A percentile compares a stretch with the other conserved stretches of the same genome.
Conservation (phyloP, 1,140 invertebrate genomes). For the Hestina assimilis region DNA sequence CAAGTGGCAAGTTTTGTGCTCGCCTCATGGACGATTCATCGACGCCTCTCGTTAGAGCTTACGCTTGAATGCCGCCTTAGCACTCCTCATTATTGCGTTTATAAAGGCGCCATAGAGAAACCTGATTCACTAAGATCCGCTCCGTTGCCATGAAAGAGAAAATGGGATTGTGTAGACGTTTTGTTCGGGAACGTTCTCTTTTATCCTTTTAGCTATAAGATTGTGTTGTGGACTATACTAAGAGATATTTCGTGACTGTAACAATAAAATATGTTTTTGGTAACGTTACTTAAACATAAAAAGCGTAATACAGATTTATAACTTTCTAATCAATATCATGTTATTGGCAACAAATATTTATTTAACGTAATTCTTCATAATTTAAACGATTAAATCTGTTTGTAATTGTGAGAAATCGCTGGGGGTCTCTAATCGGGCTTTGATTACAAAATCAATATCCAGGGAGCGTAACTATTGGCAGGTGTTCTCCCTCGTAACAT, state of each 20-base stretch:
- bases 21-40: constrained; percentile 72
- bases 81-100: constrained; percentile 77
- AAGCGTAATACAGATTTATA: too few species aligned
- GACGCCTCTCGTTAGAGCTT: constrained; percentile 63
- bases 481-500: constrained; percentile 55
- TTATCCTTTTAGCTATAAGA: constrained; percentile 34
- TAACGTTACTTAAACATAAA: too few species aligned
- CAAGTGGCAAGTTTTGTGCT: constrained; percentile 72
- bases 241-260: constrained; percentile 25
- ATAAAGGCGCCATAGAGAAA: constrained; percentile 72
- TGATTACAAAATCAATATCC: constrained; percentile 72
- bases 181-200: constrained; percentile 45
- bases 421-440: constrained; percentile 52
- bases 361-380: too few species aligned
- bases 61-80: constrained; percentile 71
- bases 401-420: constrained; percentile 26
- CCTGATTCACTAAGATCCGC: constrained; percentile 71
- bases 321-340: too few species aligned
- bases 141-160: constrained; percentile 69
- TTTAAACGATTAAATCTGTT: constrained; percentile 5
- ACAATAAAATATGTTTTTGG: too few species aligned
- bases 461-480: constrained; percentile 50
- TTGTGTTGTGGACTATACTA: constrained; percentile 29
- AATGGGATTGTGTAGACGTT: constrained; percentile 74
- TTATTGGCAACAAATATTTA: too few species aligned